Conservation (phyloP, 2,888 invertebrate genomes). For the Platynereis dumerilii region DNA sequence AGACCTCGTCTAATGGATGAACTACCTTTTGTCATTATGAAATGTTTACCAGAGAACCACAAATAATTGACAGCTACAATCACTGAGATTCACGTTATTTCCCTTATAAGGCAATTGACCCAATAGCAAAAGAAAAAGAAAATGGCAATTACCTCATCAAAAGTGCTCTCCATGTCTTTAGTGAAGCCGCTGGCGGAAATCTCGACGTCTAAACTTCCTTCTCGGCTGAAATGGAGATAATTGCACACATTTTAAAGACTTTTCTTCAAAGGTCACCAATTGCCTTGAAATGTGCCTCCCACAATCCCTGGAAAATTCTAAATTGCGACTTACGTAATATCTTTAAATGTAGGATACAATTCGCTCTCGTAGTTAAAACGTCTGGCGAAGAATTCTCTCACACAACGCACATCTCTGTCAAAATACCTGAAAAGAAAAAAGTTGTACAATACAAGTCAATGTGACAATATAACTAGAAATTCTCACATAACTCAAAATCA, state of each 20-base stretch:
- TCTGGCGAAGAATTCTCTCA: slow-evolving; percentile 87
- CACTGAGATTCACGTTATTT: no score
- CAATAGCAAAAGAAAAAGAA: no score
- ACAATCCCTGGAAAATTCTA: not conserved
- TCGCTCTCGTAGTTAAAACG: slow-evolving; percentile 89
- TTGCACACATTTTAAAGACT: not conserved
- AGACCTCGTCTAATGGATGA: no score
- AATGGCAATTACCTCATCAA: slow-evolving; percentile 47
- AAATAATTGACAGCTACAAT: no score
- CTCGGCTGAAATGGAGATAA: slow-evolving; percentile 68
- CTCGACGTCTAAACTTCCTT: slow-evolving; percentile 85
- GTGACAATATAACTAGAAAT: no score
- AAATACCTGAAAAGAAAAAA: slow-evolving; percentile 76
- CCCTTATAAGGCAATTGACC: no score
- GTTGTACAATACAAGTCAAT: no score
- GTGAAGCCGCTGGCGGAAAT: slow-evolving; percentile 89
- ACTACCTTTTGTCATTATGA: no score
- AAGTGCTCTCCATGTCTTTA: slow-evolving; percentile 73
- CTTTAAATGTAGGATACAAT: slow-evolving; percentile 63
- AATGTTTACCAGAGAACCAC: no score
- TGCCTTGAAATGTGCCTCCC: not conserved
- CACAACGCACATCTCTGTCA: slow-evolving; percentile 91
- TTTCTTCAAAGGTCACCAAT: not conserved
- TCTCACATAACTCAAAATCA: no score
- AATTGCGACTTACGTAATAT: slow-evolving; percentile 54